These are phyloP conservation scores for Nothobranchius furzeri DNA, from an alignment of 2,113 vertebrate genomes.

Conservation along the genomic window DNA sequence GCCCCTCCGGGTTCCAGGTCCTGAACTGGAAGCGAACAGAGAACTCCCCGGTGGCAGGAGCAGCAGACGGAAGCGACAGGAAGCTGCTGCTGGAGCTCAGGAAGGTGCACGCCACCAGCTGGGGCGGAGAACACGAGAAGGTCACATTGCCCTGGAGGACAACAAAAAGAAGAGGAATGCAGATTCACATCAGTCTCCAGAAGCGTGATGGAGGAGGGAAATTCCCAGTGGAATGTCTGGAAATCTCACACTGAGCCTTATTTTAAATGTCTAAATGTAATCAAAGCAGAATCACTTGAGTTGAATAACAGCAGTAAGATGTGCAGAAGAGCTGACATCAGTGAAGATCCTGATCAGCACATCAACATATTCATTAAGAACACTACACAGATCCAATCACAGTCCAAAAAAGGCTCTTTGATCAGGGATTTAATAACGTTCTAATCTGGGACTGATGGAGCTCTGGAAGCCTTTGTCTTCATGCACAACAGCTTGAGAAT, in stretches of 20 bases:
- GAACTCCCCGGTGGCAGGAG: conserved; percentile 71
- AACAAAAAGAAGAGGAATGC: conserved; percentile 14
- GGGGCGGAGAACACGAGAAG: conserved; percentile 91
- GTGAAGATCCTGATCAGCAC: too few species aligned
- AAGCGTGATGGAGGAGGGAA: neutral
- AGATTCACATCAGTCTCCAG: conserved; percentile 33
- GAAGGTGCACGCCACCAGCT: conserved; percentile 90
- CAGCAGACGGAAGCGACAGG: conserved; percentile 85
- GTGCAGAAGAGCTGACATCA: too few species aligned
- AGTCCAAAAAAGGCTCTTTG: too few species aligned
- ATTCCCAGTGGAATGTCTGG: conserved; percentile 8
- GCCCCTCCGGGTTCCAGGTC: conserved; percentile 91
- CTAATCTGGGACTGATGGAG: too few species aligned
- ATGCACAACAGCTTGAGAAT: neutral
- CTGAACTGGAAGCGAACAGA: conserved; percentile 93
- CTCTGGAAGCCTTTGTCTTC: too few species aligned
- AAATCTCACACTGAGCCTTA: conserved; percentile 26
- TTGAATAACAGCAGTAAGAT: neutral
- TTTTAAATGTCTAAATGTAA: conserved; percentile 1
- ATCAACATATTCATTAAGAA: too few species aligned
- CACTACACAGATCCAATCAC: too few species aligned
- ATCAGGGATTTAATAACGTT: too few species aligned
- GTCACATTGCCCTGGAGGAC: conserved; percentile 92
- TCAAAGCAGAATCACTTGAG: conserved; percentile 1
- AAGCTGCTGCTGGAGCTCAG: conserved; percentile 85